These are phyloP conservation scores for Chirona hameri DNA, from an alignment of 2,888 invertebrate genomes.

Conservation along the genomic window DNA sequence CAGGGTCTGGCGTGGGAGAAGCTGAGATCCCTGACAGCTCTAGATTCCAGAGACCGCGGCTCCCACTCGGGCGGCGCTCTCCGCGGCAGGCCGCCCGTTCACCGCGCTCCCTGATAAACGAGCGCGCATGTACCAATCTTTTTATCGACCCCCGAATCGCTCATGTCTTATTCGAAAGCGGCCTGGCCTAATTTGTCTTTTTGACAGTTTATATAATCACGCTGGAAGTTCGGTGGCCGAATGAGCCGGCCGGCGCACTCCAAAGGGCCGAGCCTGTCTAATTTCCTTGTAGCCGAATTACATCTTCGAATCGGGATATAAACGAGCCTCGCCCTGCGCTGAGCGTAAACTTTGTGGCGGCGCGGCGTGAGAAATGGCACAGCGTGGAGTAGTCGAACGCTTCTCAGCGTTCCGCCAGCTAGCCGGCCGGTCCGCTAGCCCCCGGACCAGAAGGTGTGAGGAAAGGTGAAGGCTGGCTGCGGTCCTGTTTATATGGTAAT, in stretches of 20 bases:
- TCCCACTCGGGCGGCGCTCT: not conserved
- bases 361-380: not conserved
- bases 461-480: too few relatives aligned
- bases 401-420: too few relatives aligned
- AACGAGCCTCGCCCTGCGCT: not conserved
- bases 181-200: not conserved
- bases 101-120: not conserved
- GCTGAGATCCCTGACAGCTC: not conserved
- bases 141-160: constrained; percentile 25
- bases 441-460: too few relatives aligned
- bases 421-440: too few relatives aligned
- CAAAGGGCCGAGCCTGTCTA: constrained; percentile 26
- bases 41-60: not conserved
- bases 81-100: not conserved
- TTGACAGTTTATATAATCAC: constrained; percentile 27
- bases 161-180: constrained; percentile 24
- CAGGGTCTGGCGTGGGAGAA: not conserved
- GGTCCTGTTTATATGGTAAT: too few relatives aligned
- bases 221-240: not conserved
- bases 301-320: constrained; percentile 12
- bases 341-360: constrained; percentile 10
- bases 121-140: constrained; percentile 27
- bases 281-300: constrained; percentile 24
- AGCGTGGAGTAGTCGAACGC: too few relatives aligned
- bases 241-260: constrained; percentile 1